A percentile compares a stretch with the other conserved stretches of the same genome.
These are phyloP conservation scores for Uloborus plumipes DNA, from an alignment of 2,888 invertebrate species.

Conservation along the genomic window DNA sequence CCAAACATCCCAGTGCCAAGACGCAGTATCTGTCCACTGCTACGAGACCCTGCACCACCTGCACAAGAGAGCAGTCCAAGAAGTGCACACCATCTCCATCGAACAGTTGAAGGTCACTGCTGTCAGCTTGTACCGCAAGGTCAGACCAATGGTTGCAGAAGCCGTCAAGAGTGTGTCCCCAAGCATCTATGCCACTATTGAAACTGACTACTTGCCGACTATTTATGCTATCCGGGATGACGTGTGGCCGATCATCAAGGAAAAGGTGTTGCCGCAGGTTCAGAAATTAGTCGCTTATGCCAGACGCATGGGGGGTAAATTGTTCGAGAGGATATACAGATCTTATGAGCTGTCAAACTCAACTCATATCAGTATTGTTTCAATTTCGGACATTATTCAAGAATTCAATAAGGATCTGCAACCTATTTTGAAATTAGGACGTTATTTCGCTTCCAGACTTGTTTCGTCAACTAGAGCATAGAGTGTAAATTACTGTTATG, in stretches of 20 bases:
- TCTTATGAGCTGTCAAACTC: constrained; percentile 30
- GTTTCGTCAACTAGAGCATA: too few species aligned
- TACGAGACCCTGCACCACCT: constrained; percentile 17
- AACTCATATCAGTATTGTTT: constrained; percentile 27
- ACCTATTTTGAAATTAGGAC: constrained; percentile 27
- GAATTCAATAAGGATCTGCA: constrained; percentile 23
- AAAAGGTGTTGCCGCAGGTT: constrained; percentile 6
- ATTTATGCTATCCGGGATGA: not conserved
- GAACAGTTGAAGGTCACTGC: not conserved
- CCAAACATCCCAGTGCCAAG: constrained; percentile 17
- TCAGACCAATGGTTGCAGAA: not conserved
- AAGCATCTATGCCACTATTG: not conserved
- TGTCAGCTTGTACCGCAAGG: not conserved
- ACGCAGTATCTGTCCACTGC: constrained; percentile 20
- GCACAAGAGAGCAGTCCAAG: not conserved
- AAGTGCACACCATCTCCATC: constrained; percentile 14
- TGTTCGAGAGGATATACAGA: constrained; percentile 4
- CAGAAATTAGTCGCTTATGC: constrained; percentile 5
- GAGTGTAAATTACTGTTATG: too few species aligned
- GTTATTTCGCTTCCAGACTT: constrained; percentile 28
- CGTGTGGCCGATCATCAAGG: not conserved
- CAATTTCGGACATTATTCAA: constrained; percentile 15
- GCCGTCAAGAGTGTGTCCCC: constrained; percentile 8
- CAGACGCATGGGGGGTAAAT: not conserved
- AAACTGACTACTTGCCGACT: not conserved